These are phyloP conservation scores for Pegea sp. DNA, from an alignment of 23 tunicate species.

Conservation along the genomic window DNA sequence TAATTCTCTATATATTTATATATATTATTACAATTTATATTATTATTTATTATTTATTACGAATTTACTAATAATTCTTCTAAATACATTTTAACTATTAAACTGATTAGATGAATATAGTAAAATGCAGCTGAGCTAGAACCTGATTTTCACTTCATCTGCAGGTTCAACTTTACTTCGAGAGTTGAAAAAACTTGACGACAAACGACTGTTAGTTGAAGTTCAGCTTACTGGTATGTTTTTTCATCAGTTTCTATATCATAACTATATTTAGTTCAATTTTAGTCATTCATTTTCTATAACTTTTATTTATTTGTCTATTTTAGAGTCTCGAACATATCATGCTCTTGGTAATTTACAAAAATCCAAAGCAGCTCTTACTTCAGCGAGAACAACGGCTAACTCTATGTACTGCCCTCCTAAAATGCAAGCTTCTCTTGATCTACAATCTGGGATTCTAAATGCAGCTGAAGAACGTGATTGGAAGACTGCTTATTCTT, in stretches of 20 bases:
- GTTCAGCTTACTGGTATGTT: constrained; percentile 74
- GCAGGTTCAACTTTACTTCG: constrained; percentile 39
- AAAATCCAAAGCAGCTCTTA: constrained; percentile 91
- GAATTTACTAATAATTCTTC: no score
- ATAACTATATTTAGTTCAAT: not conserved
- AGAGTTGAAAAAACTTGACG: constrained; percentile 92
- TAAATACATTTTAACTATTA: no score
- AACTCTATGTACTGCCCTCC: constrained; percentile 99
- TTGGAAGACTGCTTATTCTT: constrained; percentile 99
- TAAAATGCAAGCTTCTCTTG: constrained; percentile 94
- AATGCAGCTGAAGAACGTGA: constrained; percentile 98
- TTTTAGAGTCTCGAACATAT: constrained; percentile 59
- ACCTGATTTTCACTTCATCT: not conserved
- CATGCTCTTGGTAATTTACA: constrained; percentile 97
- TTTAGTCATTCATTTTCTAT: not conserved
- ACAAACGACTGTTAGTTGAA: constrained; percentile 88
- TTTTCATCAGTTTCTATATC: not conserved
- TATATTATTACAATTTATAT: no score
- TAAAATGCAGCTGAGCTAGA: not conserved
- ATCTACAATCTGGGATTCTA: constrained; percentile 88
- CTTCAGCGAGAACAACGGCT: constrained; percentile 97
- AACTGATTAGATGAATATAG: no score
- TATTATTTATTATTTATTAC: no score
- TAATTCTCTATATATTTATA: no score
- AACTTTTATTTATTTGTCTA: constrained; percentile 1